A percentile compares a stretch with the other conserved stretches of the same genome.
Conservation (phyloP, 2,113 vertebrate genomes). For the Lagopus muta region DNA sequence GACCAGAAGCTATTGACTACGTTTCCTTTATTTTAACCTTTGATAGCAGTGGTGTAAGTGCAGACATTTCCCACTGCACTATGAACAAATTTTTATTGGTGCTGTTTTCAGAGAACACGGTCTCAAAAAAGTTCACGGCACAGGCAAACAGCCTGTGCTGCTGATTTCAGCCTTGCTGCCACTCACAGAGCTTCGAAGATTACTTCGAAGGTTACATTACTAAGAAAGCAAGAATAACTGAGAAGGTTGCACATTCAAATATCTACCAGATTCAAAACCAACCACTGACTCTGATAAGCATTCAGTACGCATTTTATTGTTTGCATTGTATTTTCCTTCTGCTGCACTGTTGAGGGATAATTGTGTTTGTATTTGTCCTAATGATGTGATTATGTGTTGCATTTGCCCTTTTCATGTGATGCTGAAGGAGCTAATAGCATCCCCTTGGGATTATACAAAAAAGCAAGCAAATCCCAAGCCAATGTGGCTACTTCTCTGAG, state of each 20-base stretch:
- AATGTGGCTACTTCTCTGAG: not conserved
- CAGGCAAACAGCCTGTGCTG: not conserved
- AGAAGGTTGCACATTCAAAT: not conserved
- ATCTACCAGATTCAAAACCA: not conserved
- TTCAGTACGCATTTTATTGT: not conserved
- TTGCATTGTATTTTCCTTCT: constrained; percentile 17
- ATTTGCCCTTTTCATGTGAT: constrained; percentile 14
- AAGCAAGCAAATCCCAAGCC: not conserved
- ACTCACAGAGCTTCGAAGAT: not conserved
- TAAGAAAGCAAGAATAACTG: not conserved
- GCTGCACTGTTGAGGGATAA: not conserved
- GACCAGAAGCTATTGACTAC: not conserved
- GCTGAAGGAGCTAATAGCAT: constrained; percentile 8
- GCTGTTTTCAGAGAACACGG: not conserved
- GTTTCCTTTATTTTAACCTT: not conserved
- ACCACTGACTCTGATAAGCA: not conserved
- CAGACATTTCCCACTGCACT: not conserved
- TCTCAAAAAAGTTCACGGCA: not conserved
- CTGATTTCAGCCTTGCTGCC: not conserved
- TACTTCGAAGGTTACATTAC: not conserved
- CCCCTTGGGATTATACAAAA: constrained; percentile 19
- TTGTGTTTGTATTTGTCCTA: constrained; percentile 34
- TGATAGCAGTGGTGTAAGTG: not conserved
- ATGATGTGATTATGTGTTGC: not conserved
- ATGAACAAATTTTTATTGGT: not conserved